Base-by-base conservation (phyloP, 2,888 invertebrate genomes). In the Heliconius ismenius region DNA sequence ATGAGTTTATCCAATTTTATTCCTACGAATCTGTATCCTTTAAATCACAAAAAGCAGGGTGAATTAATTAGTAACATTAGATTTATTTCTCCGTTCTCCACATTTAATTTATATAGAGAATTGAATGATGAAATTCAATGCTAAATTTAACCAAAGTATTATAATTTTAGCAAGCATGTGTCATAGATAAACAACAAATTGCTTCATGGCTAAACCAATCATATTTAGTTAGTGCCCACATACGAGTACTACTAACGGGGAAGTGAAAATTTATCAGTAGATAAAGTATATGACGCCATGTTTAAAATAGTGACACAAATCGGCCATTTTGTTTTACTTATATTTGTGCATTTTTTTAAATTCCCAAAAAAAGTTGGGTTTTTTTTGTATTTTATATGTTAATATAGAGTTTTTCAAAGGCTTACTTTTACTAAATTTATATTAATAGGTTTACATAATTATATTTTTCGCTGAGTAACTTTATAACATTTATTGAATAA, bases 201-300 rank as follows among this genome's bases (percentile, higher is more conserved):
- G 80, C 72, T 73, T 78, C 81, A 79, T 79, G 73, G 77, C 76
- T 80, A 67, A 79, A 78, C 82, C 81, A 82, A 82, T 82, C 80
- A 60, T 43, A 64, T 73, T 63, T 77, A 68, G 74, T 69, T 76
- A 67, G 74, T 76, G 77, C 79, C 79, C 79, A 78, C 79, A 77
- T 78, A 32, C 32, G 32, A 32, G 32, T 32, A 70, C 74, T 75
- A 74, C 68, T 78, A 79, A 80, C 79, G 76, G 79, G 80, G 79
- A 79, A 79, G 77, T 79, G 77, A 80, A 80, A 79, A 78, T 80
- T 79, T 81, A 81, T 81, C 80, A 74, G 78, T 78, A 76, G 80
- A 80, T 78, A 78, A 77, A 78, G 77, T 43, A 63, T 74, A 79
- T 80, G 81, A 81, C 79, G 79, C 77, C 80, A 80, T 79, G 36